Percentiles rank a stretch among this genome's conserved stretches.
Evolutionary conservation across 2,113 vertebrate genomes (phyloP).

Genomic region (Pollachius pollachius): DNA sequence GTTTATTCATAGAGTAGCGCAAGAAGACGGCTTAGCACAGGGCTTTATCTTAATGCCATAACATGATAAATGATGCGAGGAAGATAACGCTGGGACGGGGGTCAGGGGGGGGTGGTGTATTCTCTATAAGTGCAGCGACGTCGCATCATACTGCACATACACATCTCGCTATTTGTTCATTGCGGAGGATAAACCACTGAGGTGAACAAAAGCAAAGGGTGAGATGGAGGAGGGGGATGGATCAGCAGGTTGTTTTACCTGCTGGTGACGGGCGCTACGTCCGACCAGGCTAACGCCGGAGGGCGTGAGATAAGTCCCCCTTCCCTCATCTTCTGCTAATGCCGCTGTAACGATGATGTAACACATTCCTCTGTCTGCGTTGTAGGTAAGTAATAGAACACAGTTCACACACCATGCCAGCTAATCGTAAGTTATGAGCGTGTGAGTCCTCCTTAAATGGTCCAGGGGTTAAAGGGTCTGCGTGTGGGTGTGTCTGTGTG

Average conservation of each 20-base stretch:
- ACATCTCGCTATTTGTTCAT: conserved; percentile 11
- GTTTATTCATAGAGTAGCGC: conserved; percentile 60
- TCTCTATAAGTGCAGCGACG: conserved; percentile 30
- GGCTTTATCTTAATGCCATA: conserved; percentile 65
- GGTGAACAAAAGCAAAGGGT: not conserved
- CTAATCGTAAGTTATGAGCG: conserved; percentile 60
- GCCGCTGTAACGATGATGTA: conserved; percentile 54
- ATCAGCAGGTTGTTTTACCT: conserved; percentile 11
- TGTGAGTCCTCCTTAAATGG: conserved; percentile 39
- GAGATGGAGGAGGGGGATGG: conserved; percentile 17
- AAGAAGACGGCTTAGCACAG: conserved; percentile 52
- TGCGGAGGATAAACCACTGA: conserved; percentile 5
- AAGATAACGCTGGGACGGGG: conserved; percentile 43
- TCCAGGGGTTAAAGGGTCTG: conserved; percentile 2
- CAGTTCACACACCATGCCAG: conserved; percentile 38
- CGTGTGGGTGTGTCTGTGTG: conserved; percentile 3
- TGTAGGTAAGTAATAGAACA: conserved; percentile 54
- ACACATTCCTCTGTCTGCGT: conserved; percentile 46
- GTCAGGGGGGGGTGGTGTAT: conserved; percentile 8
- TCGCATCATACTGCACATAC: conserved; percentile 26
- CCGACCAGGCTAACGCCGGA: conserved; percentile 4
- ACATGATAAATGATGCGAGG: conserved; percentile 64
- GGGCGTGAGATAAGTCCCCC: not conserved
- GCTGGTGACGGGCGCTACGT: not conserved
- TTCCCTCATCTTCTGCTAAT: conserved; percentile 44